phyloP scores from a whole-genome alignment of 2,888 invertebrate species.

The Ischnus inquisitorius region DNA sequence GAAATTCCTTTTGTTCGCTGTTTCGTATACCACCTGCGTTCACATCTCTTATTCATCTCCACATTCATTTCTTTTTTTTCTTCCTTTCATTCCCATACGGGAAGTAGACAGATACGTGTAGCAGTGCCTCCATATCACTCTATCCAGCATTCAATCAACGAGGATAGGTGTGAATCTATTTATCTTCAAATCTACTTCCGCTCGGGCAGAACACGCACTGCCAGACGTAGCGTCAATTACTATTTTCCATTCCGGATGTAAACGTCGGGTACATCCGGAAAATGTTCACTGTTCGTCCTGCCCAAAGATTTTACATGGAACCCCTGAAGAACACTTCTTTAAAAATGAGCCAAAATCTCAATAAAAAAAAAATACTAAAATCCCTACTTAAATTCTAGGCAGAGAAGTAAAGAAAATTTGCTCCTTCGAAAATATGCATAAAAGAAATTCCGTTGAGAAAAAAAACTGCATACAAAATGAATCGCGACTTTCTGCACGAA shows the following conservation, averaged over 20 bases:
- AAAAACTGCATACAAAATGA: too few species aligned
- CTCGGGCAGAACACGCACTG: conserved; percentile 11
- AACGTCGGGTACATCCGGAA: conserved; percentile 15
- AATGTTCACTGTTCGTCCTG: not conserved
- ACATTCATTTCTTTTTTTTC: not conserved
- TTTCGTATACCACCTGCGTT: conserved; percentile 52
- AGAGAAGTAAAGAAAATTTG: too few species aligned
- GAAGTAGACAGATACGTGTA: conserved; percentile 25
- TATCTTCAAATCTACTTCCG: conserved; percentile 57
- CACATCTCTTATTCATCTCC: not conserved
- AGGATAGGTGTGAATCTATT: conserved; percentile 43
- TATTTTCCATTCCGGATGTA: conserved; percentile 30
- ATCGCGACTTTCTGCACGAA: too few species aligned
- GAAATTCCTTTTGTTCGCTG: conserved; percentile 41
- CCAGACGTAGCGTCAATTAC: conserved; percentile 28
- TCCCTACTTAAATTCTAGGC: too few species aligned
- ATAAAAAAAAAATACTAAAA: too few species aligned
- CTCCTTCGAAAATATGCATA: too few species aligned
- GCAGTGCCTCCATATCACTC: not conserved
- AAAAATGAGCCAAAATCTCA: not conserved
- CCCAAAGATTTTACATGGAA: too few species aligned
- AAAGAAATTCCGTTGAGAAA: too few species aligned
- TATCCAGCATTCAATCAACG: conserved; percentile 31
- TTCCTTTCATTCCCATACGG: conserved; percentile 20
- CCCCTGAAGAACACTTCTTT: too few species aligned